These are phyloP conservation scores for Phortica magna DNA, from an alignment of 2,888 invertebrate genomes.

Conservation along the genomic window DNA sequence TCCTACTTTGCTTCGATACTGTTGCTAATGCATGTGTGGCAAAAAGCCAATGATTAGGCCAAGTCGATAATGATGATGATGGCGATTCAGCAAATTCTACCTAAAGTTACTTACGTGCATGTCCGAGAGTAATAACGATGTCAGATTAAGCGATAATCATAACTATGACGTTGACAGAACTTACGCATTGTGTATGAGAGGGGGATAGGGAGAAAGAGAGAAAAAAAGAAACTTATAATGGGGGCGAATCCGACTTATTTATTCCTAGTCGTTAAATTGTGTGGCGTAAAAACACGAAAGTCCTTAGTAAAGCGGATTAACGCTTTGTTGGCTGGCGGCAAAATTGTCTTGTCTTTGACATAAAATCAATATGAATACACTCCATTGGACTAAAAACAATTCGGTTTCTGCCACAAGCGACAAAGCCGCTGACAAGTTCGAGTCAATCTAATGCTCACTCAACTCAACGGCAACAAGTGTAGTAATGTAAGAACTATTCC, in stretches of 20 bases:
- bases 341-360: not conserved
- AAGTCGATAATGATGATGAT: not conserved
- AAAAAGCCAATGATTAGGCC: not conserved
- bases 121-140: not conserved
- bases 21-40: not conserved
- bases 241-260: too few relatives aligned
- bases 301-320: conserved; percentile 27
- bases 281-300: not conserved
- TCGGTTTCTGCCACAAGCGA: conserved; percentile 32
- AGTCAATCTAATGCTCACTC: too few relatives aligned
- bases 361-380: not conserved
- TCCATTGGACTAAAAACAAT: not conserved
- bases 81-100: not conserved
- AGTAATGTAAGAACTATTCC: too few relatives aligned
- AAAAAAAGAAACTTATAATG: not conserved
- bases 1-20: not conserved
- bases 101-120: too few relatives aligned
- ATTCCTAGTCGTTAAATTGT: not conserved
- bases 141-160: conserved; percentile 2
- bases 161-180: conserved; percentile 7
- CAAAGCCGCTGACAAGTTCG: conserved; percentile 33
- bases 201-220: not conserved
- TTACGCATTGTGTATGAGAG: not conserved
- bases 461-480: too few relatives aligned
- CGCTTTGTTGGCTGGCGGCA: conserved; percentile 37